phyloP scores from a whole-genome alignment of 1,140 invertebrate species.

The Euura lappo region DNA sequence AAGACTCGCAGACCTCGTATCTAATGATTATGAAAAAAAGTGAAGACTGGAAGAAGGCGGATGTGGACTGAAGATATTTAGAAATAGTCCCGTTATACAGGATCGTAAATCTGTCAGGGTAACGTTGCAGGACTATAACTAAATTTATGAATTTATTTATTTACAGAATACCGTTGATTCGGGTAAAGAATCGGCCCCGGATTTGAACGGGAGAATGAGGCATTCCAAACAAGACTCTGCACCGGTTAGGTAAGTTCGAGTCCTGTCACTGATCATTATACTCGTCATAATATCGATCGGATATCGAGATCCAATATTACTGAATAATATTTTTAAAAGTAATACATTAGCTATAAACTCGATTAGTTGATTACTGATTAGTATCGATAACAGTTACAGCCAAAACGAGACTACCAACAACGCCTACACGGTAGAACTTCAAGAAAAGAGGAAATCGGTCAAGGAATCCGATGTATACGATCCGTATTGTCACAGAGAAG shows the following conservation, averaged over 20 bases:
- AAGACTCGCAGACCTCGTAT: too few relatives aligned
- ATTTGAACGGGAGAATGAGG: background rate
- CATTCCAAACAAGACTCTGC: background rate
- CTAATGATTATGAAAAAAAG: too few relatives aligned
- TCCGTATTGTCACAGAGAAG: conserved; percentile 68
- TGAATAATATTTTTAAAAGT: too few relatives aligned
- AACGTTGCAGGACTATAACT: too few relatives aligned
- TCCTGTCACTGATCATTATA: too few relatives aligned
- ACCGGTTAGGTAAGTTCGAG: background rate
- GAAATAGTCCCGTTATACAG: too few relatives aligned
- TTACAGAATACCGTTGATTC: background rate
- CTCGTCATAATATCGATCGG: too few relatives aligned
- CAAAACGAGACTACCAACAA: conserved; percentile 33
- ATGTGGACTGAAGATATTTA: too few relatives aligned
- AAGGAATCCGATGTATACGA: conserved; percentile 64
- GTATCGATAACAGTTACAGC: conserved; percentile 33
- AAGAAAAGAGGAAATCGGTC: conserved; percentile 50
- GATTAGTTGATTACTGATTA: background rate
- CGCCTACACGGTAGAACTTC: conserved; percentile 57
- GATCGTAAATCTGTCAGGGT: too few relatives aligned
- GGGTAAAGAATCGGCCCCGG: background rate
- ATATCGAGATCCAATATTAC: too few relatives aligned
- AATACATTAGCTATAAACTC: too few relatives aligned
- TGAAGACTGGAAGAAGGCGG: too few relatives aligned
- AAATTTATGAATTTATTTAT: background rate